A percentile compares a stretch with the other conserved stretches of the same genome.
These are phyloP conservation scores for Argyresthia goedartella DNA, from an alignment of 2,888 invertebrate species.

Conservation along the genomic window DNA sequence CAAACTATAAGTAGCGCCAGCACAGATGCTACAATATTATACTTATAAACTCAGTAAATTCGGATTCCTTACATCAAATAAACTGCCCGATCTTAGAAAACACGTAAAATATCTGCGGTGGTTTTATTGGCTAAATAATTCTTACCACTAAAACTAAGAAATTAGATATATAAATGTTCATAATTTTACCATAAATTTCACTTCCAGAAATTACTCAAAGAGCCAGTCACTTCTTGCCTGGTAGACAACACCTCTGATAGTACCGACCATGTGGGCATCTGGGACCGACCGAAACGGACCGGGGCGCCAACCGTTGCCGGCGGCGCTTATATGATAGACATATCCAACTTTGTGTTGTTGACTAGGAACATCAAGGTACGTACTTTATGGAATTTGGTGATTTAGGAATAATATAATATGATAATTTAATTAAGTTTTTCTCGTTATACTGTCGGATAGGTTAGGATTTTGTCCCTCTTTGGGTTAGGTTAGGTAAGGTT, in stretches of 20 bases:
- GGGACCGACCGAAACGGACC: conserved; percentile 72
- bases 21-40: too few relatives aligned
- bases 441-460: background rate
- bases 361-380: conserved; percentile 49
- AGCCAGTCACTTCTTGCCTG: conserved; percentile 54
- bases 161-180: too few relatives aligned
- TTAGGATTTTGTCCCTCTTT: too few relatives aligned
- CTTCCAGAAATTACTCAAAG: conserved; percentile 64
- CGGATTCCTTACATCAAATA: too few relatives aligned
- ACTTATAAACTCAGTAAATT: too few relatives aligned
- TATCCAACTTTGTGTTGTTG: conserved; percentile 38
- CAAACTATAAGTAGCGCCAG: too few relatives aligned
- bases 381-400: background rate
- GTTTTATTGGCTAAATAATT: too few relatives aligned
- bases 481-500: too few relatives aligned
- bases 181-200: background rate
- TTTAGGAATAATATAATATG: background rate
- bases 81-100: too few relatives aligned
- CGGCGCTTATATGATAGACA: conserved; percentile 63
- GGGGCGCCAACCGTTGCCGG: conserved; percentile 44
- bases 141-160: too few relatives aligned
- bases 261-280: conserved; percentile 68
- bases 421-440: background rate
- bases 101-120: too few relatives aligned
- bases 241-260: conserved; percentile 43